Evolutionary conservation across 1,140 invertebrate species (phyloP).

Genomic region (Drosophila ambigua): DNA sequence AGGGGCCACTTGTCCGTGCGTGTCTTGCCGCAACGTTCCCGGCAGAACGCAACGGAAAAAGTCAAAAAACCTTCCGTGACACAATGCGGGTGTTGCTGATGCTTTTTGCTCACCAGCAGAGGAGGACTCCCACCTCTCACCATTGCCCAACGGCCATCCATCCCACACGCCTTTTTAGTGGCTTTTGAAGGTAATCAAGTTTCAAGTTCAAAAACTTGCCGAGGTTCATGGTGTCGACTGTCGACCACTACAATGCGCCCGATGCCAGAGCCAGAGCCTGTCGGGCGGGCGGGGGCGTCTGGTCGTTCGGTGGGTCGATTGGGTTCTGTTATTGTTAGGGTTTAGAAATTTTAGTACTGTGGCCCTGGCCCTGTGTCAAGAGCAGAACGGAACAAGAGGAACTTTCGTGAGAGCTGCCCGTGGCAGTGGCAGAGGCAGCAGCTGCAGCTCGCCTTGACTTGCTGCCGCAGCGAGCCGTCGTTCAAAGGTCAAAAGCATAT

Average conservation of each 20-base stretch:
- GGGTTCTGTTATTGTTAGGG: constrained; percentile 59
- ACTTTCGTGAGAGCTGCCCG: constrained; percentile 45
- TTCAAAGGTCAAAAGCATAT: constrained; percentile 44
- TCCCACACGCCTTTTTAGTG: constrained; percentile 58
- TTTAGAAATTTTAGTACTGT: constrained; percentile 51
- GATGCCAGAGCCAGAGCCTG: not conserved
- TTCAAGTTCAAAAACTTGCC: constrained; percentile 78
- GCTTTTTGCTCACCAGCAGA: constrained; percentile 8
- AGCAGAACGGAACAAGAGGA: constrained; percentile 34
- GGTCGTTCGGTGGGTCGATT: constrained; percentile 4
- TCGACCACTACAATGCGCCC: constrained; percentile 42
- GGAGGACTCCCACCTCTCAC: no score
- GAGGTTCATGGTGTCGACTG: constrained; percentile 65
- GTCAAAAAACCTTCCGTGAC: constrained; percentile 72
- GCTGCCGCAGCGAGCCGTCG: constrained; percentile 32
- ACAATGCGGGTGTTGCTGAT: constrained; percentile 65
- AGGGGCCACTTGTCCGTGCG: constrained; percentile 63
- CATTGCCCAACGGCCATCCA: not conserved
- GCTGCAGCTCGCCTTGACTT: constrained; percentile 55
- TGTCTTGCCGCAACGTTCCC: constrained; percentile 42
- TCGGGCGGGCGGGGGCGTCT: not conserved
- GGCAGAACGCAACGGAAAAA: constrained; percentile 24
- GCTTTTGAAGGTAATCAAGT: constrained; percentile 80
- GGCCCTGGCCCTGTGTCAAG: constrained; percentile 70
- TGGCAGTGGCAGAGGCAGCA: constrained; percentile 37